A percentile compares a stretch with the other conserved stretches of the same genome.
phyloP scores from a whole-genome alignment of 2,888 invertebrate species.

The Coleophora flavipennella region DNA sequence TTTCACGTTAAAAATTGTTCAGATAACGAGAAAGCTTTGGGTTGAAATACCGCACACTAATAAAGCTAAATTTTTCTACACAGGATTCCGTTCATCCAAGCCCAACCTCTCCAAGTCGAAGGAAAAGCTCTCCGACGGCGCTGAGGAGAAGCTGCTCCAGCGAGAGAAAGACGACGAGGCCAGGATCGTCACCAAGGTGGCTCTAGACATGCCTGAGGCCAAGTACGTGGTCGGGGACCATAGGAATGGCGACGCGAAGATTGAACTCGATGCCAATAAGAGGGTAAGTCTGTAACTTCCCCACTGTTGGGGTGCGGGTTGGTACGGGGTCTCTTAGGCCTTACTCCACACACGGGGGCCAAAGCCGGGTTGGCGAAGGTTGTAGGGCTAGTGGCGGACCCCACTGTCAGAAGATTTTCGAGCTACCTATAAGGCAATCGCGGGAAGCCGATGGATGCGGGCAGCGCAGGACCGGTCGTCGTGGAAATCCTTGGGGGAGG shows the following conservation, averaged over 20 bases:
- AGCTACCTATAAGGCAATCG: no score
- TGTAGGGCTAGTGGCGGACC: no score
- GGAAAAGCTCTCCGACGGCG: conserved; percentile 74
- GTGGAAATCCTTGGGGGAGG: no score
- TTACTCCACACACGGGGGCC: no score
- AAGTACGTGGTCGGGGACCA: conserved; percentile 82
- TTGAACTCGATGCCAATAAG: conserved; percentile 81
- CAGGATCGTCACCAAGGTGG: conserved; percentile 70
- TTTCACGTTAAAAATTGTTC: no score
- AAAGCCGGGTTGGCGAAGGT: no score
- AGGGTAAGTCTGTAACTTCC: conserved; percentile 44
- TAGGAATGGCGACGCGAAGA: conserved; percentile 90
- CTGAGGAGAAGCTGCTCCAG: conserved; percentile 79
- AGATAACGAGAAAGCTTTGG: no score
- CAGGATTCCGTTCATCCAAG: conserved; percentile 49
- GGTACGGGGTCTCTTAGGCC: no score
- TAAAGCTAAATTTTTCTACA: not conserved
- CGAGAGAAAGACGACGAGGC: conserved; percentile 75
- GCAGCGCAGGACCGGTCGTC: no score
- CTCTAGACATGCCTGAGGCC: conserved; percentile 77
- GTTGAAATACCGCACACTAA: no score
- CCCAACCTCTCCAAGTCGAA: conserved; percentile 51
- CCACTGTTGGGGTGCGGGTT: not conserved
- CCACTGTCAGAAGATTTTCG: no score
- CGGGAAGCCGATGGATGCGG: no score